Evolutionary conservation across 1,140 invertebrate species (phyloP), one percentile per base, ranked within the genome.

Genomic region (Drosophila jambulina): DNA sequence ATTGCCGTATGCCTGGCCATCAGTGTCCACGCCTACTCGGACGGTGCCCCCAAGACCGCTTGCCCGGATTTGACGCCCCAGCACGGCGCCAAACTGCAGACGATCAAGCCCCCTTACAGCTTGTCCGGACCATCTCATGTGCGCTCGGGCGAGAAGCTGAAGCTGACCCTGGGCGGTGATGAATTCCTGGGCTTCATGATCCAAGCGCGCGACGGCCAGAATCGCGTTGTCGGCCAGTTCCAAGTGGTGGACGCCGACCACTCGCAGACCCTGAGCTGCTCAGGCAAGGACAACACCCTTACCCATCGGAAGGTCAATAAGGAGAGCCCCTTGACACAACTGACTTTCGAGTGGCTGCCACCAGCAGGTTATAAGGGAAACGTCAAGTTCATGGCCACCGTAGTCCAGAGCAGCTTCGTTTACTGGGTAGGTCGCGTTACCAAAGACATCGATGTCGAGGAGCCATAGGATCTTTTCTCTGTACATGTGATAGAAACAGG

Each of bases 391-490:
- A 85, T 92, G 72, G 92, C 82, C 10, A 93, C 93, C 17, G 88
- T 93, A 9, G 93, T 93, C 9, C 85, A 93, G 62, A 87, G 92
- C 58, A 86, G 93, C 49, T 92, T 85, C 34, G 90, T 90, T 46
- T 94, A 92, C 46, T 94, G 93, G 93, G 93, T 93, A 15, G 80
- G 83, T 12, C 91, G 92, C n/a, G 83, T 88, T 40, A 90, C 84
- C 62, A 88, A 88, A 67, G 84, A 88, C 21, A 49, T 88, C 42
- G 62, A 84, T 75, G 85, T 88, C 53, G 86, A 88, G 70, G 81
- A 83, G 82, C 54, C 48, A 54, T 57, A 65, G 56, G 21, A 34
- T 12, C 12, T 42, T 51, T 48, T 53, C 62, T 58, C 53, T 62
- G 67, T 58, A 48, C 42, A 79, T 91, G 83, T 91, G 87, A 88